A percentile compares a stretch with the other conserved stretches of the same genome.
Conservation (phyloP, 2,888 invertebrate species). For the Eristalinus aeneus region DNA sequence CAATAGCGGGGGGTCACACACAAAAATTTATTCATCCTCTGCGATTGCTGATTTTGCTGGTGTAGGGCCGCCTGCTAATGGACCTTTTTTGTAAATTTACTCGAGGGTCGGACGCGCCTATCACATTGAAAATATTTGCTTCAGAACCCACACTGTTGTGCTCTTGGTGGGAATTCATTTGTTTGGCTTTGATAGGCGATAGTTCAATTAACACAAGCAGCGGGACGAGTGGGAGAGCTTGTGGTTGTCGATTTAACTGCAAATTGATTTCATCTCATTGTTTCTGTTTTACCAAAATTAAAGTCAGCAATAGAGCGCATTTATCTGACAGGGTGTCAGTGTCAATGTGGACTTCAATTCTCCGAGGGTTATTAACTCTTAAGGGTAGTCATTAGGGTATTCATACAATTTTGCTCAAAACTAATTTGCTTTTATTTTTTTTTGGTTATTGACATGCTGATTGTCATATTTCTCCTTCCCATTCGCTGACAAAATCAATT, state of each 20-base stretch:
- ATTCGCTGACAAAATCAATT: too few species aligned
- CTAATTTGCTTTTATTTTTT: background rate
- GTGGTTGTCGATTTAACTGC: constrained; percentile 4
- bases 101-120: constrained; percentile 12
- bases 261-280: constrained; percentile 20
- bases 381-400: background rate
- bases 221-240: background rate
- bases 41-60: background rate
- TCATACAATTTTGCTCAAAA: background rate
- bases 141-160: background rate
- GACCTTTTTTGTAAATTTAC: constrained; percentile 28
- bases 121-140: constrained; percentile 20
- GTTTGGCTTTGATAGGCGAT: constrained; percentile 27
- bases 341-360: background rate
- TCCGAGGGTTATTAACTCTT: background rate
- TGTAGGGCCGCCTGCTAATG: constrained; percentile 17
- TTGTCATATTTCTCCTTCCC: too few species aligned
- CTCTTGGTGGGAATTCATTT: constrained; percentile 28
- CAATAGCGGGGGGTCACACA: background rate
- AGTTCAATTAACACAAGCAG: constrained; percentile 38
- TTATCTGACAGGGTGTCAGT: background rate
- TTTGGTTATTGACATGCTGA: background rate
- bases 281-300: constrained; percentile 20
- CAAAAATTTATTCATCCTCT: constrained; percentile 17
- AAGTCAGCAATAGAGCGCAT: background rate